Conservation (phyloP, 2,888 invertebrate genomes). For the Tetrapedia diversipes region DNA sequence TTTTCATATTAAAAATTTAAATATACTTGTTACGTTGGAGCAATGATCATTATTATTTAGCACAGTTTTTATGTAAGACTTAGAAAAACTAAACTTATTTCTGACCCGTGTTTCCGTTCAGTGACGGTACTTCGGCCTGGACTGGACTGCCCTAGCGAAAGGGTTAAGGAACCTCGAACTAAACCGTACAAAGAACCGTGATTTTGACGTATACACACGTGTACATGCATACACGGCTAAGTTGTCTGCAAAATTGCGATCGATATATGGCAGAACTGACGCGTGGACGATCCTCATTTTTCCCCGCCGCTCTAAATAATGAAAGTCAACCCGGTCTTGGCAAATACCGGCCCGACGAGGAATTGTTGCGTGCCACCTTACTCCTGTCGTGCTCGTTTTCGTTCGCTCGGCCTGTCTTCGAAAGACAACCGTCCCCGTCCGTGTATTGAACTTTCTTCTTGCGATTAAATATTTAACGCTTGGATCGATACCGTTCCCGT, state of each 20-base stretch:
- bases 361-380: conserved; percentile 63
- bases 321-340: conserved; percentile 62
- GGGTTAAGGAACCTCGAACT: not conserved
- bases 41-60: too few species aligned
- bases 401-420: conserved; percentile 65
- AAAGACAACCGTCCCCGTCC: conserved; percentile 67
- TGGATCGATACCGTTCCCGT: conserved; percentile 74
- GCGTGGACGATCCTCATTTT: conserved; percentile 68
- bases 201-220: conserved; percentile 3
- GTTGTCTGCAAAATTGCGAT: conserved; percentile 61
- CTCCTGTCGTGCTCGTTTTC: conserved; percentile 60
- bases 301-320: conserved; percentile 66
- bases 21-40: too few species aligned
- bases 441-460: conserved; percentile 79
- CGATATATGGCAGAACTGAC: conserved; percentile 50
- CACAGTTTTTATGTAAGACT: too few species aligned
- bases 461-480: conserved; percentile 77
- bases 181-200: not conserved
- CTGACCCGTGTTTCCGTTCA: too few species aligned
- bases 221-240: too few species aligned
- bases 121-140: too few species aligned
- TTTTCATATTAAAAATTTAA: too few species aligned
- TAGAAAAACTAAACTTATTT: too few species aligned
- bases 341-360: conserved; percentile 53
- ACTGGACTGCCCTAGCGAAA: too few species aligned